phyloP scores from a whole-genome alignment of 2,888 invertebrate species.

The Himalopsyche tibetana region DNA sequence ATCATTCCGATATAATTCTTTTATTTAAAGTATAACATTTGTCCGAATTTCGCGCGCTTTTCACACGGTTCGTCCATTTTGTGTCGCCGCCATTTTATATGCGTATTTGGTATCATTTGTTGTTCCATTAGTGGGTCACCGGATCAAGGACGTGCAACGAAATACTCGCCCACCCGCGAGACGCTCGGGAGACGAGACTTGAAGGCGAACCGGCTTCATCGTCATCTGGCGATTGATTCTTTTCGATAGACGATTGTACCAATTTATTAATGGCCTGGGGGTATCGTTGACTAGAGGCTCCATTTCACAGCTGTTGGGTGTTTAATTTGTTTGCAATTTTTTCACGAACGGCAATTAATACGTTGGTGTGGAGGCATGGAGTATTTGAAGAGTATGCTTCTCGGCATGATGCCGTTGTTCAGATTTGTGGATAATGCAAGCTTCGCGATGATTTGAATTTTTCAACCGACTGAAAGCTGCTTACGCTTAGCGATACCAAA shows the following conservation, averaged over 20 bases:
- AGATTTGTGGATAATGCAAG: too few relatives aligned
- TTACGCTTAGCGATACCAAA: too few relatives aligned
- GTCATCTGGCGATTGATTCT: constrained; percentile 8
- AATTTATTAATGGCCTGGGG: neutral
- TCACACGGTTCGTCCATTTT: neutral
- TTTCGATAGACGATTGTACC: neutral
- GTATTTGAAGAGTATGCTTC: too few relatives aligned
- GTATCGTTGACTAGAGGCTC: neutral
- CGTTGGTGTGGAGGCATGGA: too few relatives aligned
- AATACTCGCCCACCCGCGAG: neutral
- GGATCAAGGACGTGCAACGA: neutral
- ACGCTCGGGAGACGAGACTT: constrained; percentile 9
- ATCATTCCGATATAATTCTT: too few relatives aligned
- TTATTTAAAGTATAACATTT: neutral
- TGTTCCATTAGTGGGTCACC: constrained; percentile 29
- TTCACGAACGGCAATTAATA: too few relatives aligned
- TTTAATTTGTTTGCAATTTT: too few relatives aligned
- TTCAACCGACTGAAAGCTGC: too few relatives aligned
- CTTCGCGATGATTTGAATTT: too few relatives aligned
- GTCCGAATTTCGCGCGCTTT: neutral
- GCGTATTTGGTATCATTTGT: neutral
- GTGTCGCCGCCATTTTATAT: neutral
- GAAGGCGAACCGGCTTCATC: constrained; percentile 12
- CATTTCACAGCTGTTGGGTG: too few relatives aligned
- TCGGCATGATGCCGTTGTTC: too few relatives aligned